Percentiles rank a stretch among this genome's conserved stretches.
These are phyloP conservation scores for Sitophilus oryzae DNA, from an alignment of 1,140 invertebrate genomes.

Conservation along the genomic window DNA sequence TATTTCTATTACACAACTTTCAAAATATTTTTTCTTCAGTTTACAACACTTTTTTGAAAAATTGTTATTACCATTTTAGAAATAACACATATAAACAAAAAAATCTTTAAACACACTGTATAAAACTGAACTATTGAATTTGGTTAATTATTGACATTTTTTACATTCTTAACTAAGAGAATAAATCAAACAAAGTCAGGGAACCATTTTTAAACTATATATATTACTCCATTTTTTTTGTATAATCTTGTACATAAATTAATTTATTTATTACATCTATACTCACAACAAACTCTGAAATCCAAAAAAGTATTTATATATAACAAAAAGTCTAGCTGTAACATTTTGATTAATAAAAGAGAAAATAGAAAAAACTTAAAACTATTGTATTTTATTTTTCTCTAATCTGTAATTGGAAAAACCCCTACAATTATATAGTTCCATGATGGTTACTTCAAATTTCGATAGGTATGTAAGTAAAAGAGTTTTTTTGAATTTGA, in stretches of 20 bases:
- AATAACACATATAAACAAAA: no score
- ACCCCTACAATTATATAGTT: conserved; percentile 1
- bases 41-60: no score
- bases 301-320: conserved; percentile 32
- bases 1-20: no score
- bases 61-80: no score
- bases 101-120: no score
- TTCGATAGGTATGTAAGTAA: conserved; percentile 35
- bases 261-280: conserved; percentile 45
- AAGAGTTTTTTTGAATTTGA: conserved; percentile 27
- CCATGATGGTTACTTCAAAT: conserved; percentile 22
- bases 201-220: conserved; percentile 29
- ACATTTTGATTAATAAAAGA: conserved; percentile 38
- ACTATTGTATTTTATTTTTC: conserved; percentile 23
- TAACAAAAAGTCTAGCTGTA: conserved; percentile 34
- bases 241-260: conserved; percentile 45
- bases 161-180: no score
- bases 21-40: no score
- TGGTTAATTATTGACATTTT: no score
- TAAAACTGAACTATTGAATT: no score
- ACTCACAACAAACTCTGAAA: conserved; percentile 44
- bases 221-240: conserved; percentile 38
- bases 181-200: conserved; percentile 34
- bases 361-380: conserved; percentile 26
- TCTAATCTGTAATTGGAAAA: conserved; percentile 3